Conservation (phyloP, 1,140 invertebrate species). For the Pachypeltis micranthus region DNA sequence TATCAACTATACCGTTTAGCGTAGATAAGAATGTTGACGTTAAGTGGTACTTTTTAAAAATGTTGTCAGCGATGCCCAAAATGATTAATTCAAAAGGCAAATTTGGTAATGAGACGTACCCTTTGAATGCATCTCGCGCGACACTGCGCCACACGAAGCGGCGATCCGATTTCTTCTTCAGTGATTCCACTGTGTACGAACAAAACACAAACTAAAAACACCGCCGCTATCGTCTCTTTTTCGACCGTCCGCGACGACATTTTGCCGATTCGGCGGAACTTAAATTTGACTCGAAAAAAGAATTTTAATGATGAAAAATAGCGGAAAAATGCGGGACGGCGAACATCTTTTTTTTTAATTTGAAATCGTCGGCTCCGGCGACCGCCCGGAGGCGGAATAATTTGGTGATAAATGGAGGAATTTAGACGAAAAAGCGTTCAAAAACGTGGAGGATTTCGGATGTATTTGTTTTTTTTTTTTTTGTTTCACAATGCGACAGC, state of each 20-base stretch:
- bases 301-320: not conserved
- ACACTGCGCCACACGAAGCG: conserved; percentile 51
- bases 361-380: not conserved
- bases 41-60: too few relatives aligned
- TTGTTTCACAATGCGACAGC: not conserved
- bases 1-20: too few relatives aligned
- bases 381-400: not conserved
- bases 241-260: not conserved
- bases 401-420: not conserved
- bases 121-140: conserved; percentile 52
- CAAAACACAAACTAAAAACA: conserved; percentile 14
- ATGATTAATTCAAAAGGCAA: not conserved
- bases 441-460: not conserved
- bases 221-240: not conserved
- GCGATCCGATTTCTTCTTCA: conserved; percentile 49
- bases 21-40: too few relatives aligned
- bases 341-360: not conserved
- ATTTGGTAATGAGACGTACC: conserved; percentile 44
- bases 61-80: too few relatives aligned
- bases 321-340: not conserved
- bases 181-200: conserved; percentile 15
- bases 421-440: not conserved
- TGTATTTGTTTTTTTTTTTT: not conserved
- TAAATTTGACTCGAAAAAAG: not conserved
- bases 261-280: too few relatives aligned